Percentiles rank a stretch among this genome's conserved stretches.
Conservation (phyloP, 1,140 invertebrate genomes). For the Mercenaria mercenaria region DNA sequence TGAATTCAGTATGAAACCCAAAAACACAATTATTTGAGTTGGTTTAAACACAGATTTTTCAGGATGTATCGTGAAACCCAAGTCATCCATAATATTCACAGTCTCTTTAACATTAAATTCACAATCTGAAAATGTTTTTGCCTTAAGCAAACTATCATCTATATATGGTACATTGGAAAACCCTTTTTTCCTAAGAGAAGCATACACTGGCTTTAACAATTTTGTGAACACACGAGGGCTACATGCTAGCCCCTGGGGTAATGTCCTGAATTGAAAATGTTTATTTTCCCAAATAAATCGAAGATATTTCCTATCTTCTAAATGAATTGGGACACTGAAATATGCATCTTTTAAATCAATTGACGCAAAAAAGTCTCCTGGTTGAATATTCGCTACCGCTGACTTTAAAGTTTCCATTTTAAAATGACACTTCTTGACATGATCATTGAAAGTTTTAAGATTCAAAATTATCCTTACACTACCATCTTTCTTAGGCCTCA, state of each 20-base stretch:
- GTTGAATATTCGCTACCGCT: background rate
- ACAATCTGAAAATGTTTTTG: conserved; percentile 41
- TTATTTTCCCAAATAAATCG: conserved; percentile 14
- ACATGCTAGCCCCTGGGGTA: background rate
- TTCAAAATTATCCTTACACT: conserved; percentile 12
- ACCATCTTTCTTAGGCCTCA: conserved; percentile 28
- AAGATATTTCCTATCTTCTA: background rate
- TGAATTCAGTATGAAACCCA: conserved; percentile 65
- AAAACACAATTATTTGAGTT: conserved; percentile 34
- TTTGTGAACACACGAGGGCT: conserved; percentile 59
- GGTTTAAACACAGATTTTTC: conserved; percentile 70
- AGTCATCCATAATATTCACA: background rate
- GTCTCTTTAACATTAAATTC: conserved; percentile 56
- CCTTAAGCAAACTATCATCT: conserved; percentile 40
- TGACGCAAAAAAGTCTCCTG: background rate
- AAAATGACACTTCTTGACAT: background rate
- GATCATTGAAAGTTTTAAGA: conserved; percentile 7
- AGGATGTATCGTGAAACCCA: conserved; percentile 68
- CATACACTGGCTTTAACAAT: conserved; percentile 49
- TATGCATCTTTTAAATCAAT: conserved; percentile 4
- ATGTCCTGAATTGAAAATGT: conserved; percentile 49
- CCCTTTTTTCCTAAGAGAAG: background rate
- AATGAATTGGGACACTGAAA: background rate
- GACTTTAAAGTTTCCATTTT: conserved; percentile 31
- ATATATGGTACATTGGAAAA: conserved; percentile 43